Evolutionary conservation across 2,113 vertebrate species (phyloP).

Genomic region (Aramus guarauna): DNA sequence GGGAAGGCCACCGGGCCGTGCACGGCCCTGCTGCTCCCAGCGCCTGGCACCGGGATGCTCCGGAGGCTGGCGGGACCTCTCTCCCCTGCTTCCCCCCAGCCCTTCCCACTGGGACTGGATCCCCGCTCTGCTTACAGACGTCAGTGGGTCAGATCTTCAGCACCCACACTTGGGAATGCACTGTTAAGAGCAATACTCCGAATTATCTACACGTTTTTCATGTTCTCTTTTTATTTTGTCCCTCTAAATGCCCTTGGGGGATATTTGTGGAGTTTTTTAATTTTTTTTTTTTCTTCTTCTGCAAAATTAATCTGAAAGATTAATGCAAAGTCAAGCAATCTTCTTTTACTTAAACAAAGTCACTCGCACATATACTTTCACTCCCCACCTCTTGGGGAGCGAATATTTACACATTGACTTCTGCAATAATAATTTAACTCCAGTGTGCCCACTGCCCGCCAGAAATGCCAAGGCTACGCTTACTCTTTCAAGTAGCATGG

Average conservation of each 20-base stretch:
- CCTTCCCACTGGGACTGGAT: background rate
- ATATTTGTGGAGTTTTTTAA: background rate
- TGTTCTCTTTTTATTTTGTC: background rate
- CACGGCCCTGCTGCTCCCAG: background rate
- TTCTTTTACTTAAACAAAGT: background rate
- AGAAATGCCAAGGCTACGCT: background rate
- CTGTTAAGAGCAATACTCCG: background rate
- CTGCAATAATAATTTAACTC: background rate
- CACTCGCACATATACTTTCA: background rate
- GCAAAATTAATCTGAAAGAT: background rate
- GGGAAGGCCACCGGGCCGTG: background rate
- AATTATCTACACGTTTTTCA: background rate
- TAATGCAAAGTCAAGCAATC: background rate
- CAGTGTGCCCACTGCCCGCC: background rate
- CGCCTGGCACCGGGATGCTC: accelerated
- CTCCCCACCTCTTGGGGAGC: background rate
- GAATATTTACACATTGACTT: background rate
- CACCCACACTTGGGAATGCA: background rate
- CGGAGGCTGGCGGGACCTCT: background rate
- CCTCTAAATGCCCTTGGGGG: background rate
- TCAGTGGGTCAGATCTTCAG: background rate
- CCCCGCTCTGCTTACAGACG: accelerated
- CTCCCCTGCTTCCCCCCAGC: background rate
- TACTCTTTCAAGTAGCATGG: background rate
- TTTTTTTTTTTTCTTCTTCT: background rate